Conservation (phyloP, 2,113 vertebrate genomes). For the Hemibagrus wyckioides region DNA sequence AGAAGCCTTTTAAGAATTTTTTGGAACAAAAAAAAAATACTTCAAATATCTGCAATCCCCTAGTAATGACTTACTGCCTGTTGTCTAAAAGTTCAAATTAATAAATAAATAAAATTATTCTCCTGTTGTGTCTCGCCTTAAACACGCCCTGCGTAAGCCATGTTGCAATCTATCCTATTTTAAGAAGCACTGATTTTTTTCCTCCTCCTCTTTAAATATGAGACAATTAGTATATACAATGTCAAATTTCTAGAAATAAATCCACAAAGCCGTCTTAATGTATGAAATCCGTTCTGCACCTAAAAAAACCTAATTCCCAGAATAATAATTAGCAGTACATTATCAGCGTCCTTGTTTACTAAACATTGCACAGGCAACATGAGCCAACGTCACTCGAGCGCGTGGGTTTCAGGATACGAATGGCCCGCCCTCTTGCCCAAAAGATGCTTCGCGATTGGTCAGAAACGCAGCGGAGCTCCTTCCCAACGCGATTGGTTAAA, state of each 20-base stretch:
- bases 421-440: conserved; percentile 35
- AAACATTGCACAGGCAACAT: not conserved
- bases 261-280: not conserved
- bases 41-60: not conserved
- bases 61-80: not conserved
- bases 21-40: not conserved
- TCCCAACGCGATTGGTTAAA: conserved; percentile 51
- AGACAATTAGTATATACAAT: not conserved
- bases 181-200: not conserved
- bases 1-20: not conserved
- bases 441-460: conserved; percentile 47
- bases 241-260: not conserved
- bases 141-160: not conserved
- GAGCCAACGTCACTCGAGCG: not conserved
- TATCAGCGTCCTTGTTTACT: not conserved
- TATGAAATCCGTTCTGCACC: not conserved
- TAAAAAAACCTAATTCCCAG: not conserved
- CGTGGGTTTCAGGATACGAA: not conserved
- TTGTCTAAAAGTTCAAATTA: not conserved
- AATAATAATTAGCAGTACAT: not conserved
- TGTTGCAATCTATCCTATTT: not conserved
- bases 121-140: not conserved
- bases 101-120: not conserved
- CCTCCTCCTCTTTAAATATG: not conserved
- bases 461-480: not conserved